Conservation (phyloP, 2,113 vertebrate species). For the Glareola pratincola region DNA sequence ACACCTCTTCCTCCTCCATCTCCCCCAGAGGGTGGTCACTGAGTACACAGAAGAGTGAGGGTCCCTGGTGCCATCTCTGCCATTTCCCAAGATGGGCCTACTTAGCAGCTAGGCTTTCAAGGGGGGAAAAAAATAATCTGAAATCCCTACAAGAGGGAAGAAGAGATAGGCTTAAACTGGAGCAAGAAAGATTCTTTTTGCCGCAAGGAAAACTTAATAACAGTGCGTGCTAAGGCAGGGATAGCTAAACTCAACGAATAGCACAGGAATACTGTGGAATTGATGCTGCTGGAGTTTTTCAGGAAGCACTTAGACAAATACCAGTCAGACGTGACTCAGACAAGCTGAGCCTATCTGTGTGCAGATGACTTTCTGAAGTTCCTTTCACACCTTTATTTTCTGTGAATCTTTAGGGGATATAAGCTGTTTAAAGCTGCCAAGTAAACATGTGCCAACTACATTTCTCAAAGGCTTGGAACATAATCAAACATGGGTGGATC, state of each 20-base stretch:
- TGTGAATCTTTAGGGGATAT: neutral
- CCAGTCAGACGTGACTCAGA: neutral
- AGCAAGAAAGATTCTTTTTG: neutral
- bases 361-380: neutral
- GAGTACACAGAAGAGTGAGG: neutral
- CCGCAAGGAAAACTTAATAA: neutral
- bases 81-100: neutral
- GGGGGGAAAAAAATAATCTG: neutral
- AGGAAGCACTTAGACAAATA: neutral
- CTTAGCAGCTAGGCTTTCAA: neutral
- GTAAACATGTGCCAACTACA: neutral
- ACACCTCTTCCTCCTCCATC: neutral
- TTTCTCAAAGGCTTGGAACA: neutral
- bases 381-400: neutral
- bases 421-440: neutral
- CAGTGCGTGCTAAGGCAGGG: accelerated
- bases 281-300: neutral
- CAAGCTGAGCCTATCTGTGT: neutral
- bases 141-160: neutral
- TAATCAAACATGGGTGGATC: neutral
- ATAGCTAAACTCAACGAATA: neutral
- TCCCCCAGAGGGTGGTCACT: neutral
- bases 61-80: neutral
- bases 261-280: neutral
- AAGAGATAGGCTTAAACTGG: neutral